These are phyloP conservation scores for Tipula confusa DNA, from an alignment of 2,888 invertebrate genomes.

Conservation along the genomic window DNA sequence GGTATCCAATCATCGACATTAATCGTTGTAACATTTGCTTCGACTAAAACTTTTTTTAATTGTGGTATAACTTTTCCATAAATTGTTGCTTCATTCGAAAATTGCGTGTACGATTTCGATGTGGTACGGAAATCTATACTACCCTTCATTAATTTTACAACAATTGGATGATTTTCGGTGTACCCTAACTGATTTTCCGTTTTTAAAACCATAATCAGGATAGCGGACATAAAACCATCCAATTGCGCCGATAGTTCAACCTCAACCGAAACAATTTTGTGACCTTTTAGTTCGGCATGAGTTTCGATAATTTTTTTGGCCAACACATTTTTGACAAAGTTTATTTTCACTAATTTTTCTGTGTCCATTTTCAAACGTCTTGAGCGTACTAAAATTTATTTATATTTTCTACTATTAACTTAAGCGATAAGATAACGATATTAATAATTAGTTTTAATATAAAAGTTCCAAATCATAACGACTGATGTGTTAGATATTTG, in stretches of 20 bases:
- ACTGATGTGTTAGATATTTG: background rate
- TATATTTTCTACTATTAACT: background rate
- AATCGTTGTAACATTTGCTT: background rate
- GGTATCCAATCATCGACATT: conserved; percentile 31
- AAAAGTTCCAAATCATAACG: background rate
- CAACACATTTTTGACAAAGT: conserved; percentile 17
- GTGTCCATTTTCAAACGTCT: background rate
- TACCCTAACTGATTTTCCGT: background rate
- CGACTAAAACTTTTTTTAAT: conserved; percentile 15
- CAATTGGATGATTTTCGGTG: conserved; percentile 12
- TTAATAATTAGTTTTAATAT: background rate
- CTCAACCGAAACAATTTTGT: background rate
- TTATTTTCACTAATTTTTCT: conserved; percentile 1
- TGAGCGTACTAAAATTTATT: background rate
- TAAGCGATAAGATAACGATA: background rate
- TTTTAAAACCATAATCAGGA: conserved; percentile 31
- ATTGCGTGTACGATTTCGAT: conserved; percentile 31
- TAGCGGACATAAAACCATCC: conserved; percentile 36
- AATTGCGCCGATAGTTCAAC: conserved; percentile 27
- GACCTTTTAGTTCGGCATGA: background rate
- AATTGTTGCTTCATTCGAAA: conserved; percentile 32
- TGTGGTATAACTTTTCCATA: conserved; percentile 32
- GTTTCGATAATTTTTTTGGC: background rate
- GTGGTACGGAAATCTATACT: conserved; percentile 31
- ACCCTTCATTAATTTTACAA: conserved; percentile 33